Base-by-base conservation (phyloP, 1,140 invertebrate genomes). In the Caenorhabditis briggsae region DNA sequence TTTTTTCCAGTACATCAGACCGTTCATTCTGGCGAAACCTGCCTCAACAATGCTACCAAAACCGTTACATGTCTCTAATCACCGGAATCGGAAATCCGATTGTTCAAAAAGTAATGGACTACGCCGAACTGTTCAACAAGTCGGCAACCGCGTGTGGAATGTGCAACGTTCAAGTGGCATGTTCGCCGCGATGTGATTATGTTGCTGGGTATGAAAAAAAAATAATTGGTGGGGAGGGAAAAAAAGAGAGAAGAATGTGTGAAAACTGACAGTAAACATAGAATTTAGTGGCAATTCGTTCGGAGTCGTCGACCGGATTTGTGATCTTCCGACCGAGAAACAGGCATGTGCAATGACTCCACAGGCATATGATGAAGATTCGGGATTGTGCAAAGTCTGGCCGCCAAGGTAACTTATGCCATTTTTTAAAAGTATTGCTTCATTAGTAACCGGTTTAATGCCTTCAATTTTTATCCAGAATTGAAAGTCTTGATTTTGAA, bases 311-410 rank as follows among this genome's bases (percentile, higher is more conserved):
- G 89, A 90, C 59, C 82, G 89, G 41, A 88, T 90, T 56, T 90
- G 89, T 82, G 85, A 90, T 82, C 86, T 90, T 43, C 89, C 89
- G 3, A 90, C 89, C 11, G 89, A 90, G 59, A 87, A 84, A 48
- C 89, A 90, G 85, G 89, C 89, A 33, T 90, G 89, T 83, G 89
- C 89, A 11, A 90, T 90, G 89, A 90, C 89, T 43, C 70, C 86
- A 48, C 82, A 87, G 55, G 89, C 89, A 18, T 90, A 59, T 70
- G 86, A 90, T 56, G 82, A 87, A 56, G 25, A 70, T 25, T 84
- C 33, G 23, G 89, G 87, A 43, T 20, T 41, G 14, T 90, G 89
- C 82, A 82, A 86, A 56, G 87, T 90, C 12, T 90, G 89, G 89
- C 89, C 89, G n/a, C 89, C 89, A 5, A 78, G 89, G 86, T 89